phyloP scores from a whole-genome alignment of 2,113 vertebrate species.

The Odocoileus virginianus region DNA sequence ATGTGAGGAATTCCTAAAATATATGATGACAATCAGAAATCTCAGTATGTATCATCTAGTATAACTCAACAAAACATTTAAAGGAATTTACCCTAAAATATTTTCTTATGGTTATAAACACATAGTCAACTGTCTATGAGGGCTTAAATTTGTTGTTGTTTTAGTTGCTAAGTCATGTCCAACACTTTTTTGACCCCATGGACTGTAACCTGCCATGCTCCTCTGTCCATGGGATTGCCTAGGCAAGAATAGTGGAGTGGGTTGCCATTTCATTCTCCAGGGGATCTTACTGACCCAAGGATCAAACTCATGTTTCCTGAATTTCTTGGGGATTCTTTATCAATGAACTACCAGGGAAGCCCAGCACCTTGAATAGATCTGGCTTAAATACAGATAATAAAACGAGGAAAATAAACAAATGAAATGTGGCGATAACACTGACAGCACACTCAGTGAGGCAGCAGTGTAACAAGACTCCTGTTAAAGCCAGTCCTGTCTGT shows the following conservation, averaged over 20 bases:
- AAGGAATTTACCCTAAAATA: background rate
- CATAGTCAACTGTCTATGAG: background rate
- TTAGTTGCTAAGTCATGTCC: background rate
- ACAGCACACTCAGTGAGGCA: background rate
- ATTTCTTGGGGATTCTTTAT: background rate
- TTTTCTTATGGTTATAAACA: background rate
- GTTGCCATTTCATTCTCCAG: background rate
- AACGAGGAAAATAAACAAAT: background rate
- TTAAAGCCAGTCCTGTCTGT: background rate
- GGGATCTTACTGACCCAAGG: background rate
- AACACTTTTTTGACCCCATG: background rate
- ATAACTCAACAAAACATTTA: background rate
- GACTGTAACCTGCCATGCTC: background rate
- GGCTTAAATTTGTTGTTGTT: background rate
- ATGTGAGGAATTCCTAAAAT: background rate
- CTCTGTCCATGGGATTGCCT: background rate
- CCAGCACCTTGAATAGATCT: background rate
- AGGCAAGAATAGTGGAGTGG: background rate
- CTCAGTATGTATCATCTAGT: background rate
- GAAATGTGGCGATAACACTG: background rate
- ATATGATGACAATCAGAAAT: background rate
- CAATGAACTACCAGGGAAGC: background rate
- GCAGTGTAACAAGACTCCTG: fast-evolving
- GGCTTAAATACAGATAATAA: background rate
- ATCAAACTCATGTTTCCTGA: background rate